Conservation (phyloP, 2,113 vertebrate species). For the Nothobranchius kuhntae region DNA sequence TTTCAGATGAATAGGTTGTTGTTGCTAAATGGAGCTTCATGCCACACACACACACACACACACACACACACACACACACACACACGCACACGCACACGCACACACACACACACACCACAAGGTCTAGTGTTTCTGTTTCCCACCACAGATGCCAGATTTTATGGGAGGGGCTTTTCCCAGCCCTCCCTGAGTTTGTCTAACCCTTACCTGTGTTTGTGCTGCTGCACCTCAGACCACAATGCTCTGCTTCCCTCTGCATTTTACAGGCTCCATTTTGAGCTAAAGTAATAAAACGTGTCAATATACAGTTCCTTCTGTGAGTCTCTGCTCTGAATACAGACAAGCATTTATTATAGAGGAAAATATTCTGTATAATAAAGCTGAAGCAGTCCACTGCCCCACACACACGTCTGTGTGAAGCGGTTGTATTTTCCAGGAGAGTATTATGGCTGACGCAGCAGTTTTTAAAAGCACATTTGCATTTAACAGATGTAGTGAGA, state of each 20-base stretch:
- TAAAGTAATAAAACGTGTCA: conserved; percentile 37
- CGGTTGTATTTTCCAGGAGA: neutral
- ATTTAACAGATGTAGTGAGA: conserved; percentile 24
- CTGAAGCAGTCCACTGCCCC: neutral
- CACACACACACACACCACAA: conserved; percentile 1
- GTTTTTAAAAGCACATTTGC: conserved; percentile 27
- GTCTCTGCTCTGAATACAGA: conserved; percentile 11
- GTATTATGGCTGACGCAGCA: conserved; percentile 11
- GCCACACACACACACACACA: neutral
- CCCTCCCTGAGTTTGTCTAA: conserved; percentile 33
- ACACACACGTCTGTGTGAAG: conserved; percentile 2
- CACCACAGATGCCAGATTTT: conserved; percentile 32
- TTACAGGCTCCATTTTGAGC: conserved; percentile 22
- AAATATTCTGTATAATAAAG: conserved; percentile 10
- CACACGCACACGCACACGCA: neutral
- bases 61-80: too few relatives aligned
- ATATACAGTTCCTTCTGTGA: conserved; percentile 15
- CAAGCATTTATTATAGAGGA: neutral
- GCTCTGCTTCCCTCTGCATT: conserved; percentile 27
- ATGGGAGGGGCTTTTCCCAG: conserved; percentile 34
- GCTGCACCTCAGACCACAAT: conserved; percentile 45
- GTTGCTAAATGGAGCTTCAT: conserved; percentile 33
- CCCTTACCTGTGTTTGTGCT: conserved; percentile 51
- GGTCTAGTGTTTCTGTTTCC: conserved; percentile 35
- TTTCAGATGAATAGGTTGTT: conserved; percentile 13